Evolutionary conservation across 2,113 vertebrate species (phyloP), one percentile per base, ranked within the genome.

Genomic region (Podarcis raffonei): DNA sequence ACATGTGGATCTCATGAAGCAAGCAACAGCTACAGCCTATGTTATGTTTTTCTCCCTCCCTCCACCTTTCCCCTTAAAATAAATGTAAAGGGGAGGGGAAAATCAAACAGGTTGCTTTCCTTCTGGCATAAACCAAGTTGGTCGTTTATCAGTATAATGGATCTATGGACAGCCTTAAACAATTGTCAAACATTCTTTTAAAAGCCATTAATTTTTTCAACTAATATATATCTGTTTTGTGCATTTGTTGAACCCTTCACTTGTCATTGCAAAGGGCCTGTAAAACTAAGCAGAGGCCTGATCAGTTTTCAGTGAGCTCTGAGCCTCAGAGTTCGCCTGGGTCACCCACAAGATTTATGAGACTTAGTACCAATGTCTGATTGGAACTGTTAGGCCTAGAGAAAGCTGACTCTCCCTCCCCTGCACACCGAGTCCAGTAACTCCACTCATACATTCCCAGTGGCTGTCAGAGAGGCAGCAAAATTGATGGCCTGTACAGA

Each of bases 141-240:
- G 96, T 97, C 95, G 92, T 98, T 97, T 97, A 96, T 98, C 97
- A 98, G 97, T 94, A 94, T 98, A 98, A 98, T 97, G 96, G 97
- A 97, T 98, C 96, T 96, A 97, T 92, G 92, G 97, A 96, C 96
- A 97, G 94, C 94, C 96, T 97, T 98, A 97, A 98, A 97, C 97
- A 97, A 97, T 98, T 98, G 98, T 98, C 98, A 98, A 98, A 98
- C 97, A 97, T 97, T 98, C 96, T 97, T 97, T 97, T 96, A 96
- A 97, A 97, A 97, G 96, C 96, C 96, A 98, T 98, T 98, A 97
- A 95, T 98, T 98, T 97, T 53, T 96, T 96, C 95, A 94, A 94
- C 96, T 97, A 97, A 97, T 96, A 97, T 95, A 96, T 97, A 97
- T 97, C 96, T 97, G 95, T 95, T 97, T 95, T 95, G 95, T 95